Conservation (phyloP, 2,888 invertebrate genomes). For the Andrena praecox region DNA sequence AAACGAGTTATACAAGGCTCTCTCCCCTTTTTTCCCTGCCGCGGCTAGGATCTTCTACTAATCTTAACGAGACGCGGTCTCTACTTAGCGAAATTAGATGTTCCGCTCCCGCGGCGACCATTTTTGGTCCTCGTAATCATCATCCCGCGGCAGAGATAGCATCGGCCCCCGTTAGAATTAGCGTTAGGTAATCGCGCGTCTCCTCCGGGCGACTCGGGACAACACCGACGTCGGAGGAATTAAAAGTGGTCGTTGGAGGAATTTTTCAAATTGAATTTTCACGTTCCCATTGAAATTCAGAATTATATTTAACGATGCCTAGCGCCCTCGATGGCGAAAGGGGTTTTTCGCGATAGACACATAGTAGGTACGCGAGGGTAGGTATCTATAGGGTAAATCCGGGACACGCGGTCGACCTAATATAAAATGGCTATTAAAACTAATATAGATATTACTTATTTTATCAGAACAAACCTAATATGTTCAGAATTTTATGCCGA, state of each 20-base stretch:
- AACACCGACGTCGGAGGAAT: background rate
- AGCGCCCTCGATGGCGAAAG: too few species aligned
- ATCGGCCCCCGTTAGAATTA: conserved; percentile 58
- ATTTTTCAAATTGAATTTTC: background rate
- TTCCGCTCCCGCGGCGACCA: conserved; percentile 26
- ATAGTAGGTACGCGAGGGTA: background rate
- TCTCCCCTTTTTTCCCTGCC: background rate
- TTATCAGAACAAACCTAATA: too few species aligned
- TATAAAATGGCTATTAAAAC: too few species aligned
- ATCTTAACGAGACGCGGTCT: conserved; percentile 43
- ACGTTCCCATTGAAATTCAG: background rate
- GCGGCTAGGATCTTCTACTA: background rate
- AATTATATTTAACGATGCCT: background rate
- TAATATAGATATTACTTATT: too few species aligned
- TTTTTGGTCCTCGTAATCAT: conserved; percentile 47
- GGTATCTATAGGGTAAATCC: too few species aligned
- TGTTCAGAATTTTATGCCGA: too few species aligned
- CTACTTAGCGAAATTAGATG: conserved; percentile 61
- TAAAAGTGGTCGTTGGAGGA: background rate
- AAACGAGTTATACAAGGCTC: conserved; percentile 23
- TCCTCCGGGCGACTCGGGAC: background rate
- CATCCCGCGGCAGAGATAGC: conserved; percentile 52
- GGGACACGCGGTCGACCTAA: too few species aligned
- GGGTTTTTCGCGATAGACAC: too few species aligned
- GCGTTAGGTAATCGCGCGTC: conserved; percentile 47